A percentile compares a stretch with the other conserved stretches of the same genome.
phyloP scores from a whole-genome alignment of 2,113 vertebrate species.

The Albula glossodonta region DNA sequence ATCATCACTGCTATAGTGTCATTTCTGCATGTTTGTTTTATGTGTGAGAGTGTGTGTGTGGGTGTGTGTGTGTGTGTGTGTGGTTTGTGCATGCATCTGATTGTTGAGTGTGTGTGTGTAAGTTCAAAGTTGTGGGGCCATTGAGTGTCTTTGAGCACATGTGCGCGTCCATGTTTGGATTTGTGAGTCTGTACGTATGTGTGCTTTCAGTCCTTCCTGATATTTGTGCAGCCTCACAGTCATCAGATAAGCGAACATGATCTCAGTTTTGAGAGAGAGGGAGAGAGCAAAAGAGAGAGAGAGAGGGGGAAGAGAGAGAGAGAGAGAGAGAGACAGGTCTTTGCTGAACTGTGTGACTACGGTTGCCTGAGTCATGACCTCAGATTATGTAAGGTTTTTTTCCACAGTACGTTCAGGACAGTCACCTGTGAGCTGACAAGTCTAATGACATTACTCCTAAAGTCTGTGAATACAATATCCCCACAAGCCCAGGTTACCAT shows the following conservation, averaged over 20 bases:
- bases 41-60: neutral
- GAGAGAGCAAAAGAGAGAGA: too few species aligned
- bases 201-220: too few species aligned
- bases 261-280: too few species aligned
- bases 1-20: conserved; percentile 42
- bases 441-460: neutral
- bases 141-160: too few species aligned
- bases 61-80: neutral
- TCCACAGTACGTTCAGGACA: neutral
- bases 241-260: too few species aligned
- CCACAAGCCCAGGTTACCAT: neutral
- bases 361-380: neutral
- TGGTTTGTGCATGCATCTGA: too few species aligned
- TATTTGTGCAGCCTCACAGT: too few species aligned
- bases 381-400: neutral
- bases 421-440: neutral
- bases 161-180: too few species aligned
- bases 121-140: too few species aligned
- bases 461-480: neutral
- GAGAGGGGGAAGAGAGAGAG: too few species aligned
- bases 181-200: too few species aligned
- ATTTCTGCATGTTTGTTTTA: neutral
- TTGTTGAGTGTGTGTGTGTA: too few species aligned
- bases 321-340: neutral
- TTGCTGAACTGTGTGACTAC: neutral